Base-by-base conservation (phyloP, 2,113 vertebrate species). In the Triplophysa tibetana region DNA sequence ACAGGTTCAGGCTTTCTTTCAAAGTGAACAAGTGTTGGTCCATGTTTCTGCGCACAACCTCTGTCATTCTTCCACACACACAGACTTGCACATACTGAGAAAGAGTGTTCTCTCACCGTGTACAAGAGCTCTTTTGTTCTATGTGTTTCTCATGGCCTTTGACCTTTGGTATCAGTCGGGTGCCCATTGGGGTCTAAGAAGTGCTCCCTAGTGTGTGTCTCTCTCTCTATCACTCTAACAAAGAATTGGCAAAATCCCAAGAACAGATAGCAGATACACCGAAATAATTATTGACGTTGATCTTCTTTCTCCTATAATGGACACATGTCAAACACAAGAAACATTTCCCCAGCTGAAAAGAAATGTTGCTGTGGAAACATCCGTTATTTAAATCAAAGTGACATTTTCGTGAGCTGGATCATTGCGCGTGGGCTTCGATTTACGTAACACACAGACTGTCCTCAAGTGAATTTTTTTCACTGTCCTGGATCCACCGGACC, bases 121-220 rank as follows among this genome's bases (percentile, higher is more conserved):
- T 54, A 74, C 81, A 80, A 63, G 63, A 73, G 70, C 69, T 75
- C 81, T 84, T 84, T 84, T 82, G 80, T 85, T 82, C 72, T 16
- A 45, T 56, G 19, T 43, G 77, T 79, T 83, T 85, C 82, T 81
- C 82, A 85, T 83, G 76, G 67, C 82, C 79, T 81, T 61, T 81
- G 65, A 68, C 84, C 81, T 78, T 48, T 24, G 60, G 61, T 75
- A 79, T 75, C 69, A 75, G 75, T 75, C 79, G 74, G 84, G 78
- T 83, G 81, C 26, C 68, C 74, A 17, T 72, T 72, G 62, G 61
- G 52, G 65, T 76, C 66, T 61, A 23, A 62, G 48, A 75, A 29
- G 75, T 81, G 33, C 70, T 77, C 70, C 33, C 60, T 38, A 63
- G 74, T 69, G 62, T 56, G 80, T 69, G 29, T 68, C 45, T 74